A percentile compares a stretch with the other conserved stretches of the same genome.
These are phyloP conservation scores for Corythaeola cristata DNA, from an alignment of 2,113 vertebrate genomes.

Conservation along the genomic window DNA sequence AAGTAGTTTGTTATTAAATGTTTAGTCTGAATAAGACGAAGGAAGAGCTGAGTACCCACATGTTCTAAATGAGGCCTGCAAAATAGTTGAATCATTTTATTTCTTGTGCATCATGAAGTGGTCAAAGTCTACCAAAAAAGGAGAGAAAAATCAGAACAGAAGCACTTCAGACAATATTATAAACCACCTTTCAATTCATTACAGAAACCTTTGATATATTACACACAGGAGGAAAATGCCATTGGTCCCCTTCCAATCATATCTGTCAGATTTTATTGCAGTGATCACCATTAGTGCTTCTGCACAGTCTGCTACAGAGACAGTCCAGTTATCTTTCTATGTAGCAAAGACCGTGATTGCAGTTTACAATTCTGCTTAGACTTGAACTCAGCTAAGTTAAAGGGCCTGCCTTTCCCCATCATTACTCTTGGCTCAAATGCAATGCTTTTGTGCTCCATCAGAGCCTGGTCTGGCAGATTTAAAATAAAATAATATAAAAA, in stretches of 20 bases:
- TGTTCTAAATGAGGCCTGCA: not conserved
- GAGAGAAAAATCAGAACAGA: not conserved
- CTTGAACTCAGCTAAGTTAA: not conserved
- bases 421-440: not conserved
- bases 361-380: not conserved
- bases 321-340: not conserved
- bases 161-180: not conserved
- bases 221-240: not conserved
- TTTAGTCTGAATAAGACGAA: conserved; percentile 62
- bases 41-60: conserved; percentile 52
- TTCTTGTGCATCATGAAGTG: not conserved
- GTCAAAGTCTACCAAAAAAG: not conserved
- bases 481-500: not conserved
- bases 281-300: not conserved
- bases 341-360: not conserved
- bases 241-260: not conserved
- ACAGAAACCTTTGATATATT: not conserved
- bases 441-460: not conserved
- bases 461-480: not conserved
- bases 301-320: not conserved
- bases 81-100: conserved; percentile 11
- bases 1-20: conserved; percentile 55
- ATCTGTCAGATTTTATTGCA: not conserved
- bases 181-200: not conserved
- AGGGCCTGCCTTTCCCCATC: not conserved